Evolutionary conservation across 1,140 invertebrate species (phyloP).

Genomic region (Thereuonema tuberculata): DNA sequence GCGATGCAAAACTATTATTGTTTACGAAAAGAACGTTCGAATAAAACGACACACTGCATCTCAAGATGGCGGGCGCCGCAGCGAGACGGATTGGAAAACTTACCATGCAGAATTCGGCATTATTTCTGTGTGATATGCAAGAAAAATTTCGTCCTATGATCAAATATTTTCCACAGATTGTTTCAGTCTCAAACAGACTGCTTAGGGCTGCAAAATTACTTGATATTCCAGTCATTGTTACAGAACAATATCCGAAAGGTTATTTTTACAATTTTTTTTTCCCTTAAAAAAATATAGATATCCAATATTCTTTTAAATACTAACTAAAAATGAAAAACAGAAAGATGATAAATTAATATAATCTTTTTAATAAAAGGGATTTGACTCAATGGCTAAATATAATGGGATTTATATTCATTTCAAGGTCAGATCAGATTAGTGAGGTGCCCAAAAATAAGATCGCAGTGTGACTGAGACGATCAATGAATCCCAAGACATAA

Average conservation of each 20-base stretch:
- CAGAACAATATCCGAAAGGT: constrained; percentile 56
- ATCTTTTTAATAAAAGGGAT: not conserved
- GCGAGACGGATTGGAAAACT: not conserved
- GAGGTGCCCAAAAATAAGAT: not conserved
- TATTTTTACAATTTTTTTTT: not conserved
- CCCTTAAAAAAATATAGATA: too few relatives aligned
- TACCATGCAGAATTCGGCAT: constrained; percentile 21
- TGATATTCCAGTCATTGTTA: constrained; percentile 46
- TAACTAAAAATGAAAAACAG: not conserved
- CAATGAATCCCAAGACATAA: too few relatives aligned
- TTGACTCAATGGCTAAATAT: not conserved
- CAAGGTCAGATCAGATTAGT: not conserved
- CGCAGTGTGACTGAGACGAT: too few relatives aligned
- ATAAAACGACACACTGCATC: not conserved
- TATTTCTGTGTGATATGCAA: constrained; percentile 52
- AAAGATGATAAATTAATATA: not conserved
- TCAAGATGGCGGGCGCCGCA: not conserved
- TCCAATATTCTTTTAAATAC: too few relatives aligned
- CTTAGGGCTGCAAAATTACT: constrained; percentile 40
- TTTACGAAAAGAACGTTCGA: not conserved
- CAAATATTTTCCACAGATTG: constrained; percentile 44
- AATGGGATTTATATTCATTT: not conserved
- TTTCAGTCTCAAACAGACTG: constrained; percentile 39
- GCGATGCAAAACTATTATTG: not conserved
- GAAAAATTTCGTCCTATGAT: constrained; percentile 47